Base-by-base conservation (phyloP, 2,113 vertebrate genomes). In the Ramphastos sulfuratus region DNA sequence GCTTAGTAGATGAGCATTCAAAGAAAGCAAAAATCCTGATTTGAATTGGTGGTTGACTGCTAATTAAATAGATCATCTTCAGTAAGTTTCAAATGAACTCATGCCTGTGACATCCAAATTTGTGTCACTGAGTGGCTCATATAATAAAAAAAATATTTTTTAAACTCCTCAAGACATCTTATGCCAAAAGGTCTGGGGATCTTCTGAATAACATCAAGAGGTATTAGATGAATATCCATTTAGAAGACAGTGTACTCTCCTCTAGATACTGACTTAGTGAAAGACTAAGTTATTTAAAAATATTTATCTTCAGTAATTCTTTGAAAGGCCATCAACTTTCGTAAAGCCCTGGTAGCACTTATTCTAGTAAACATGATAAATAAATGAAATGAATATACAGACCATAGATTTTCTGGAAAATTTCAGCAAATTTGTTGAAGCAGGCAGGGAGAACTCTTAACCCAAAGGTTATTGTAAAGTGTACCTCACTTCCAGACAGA, bases 231-330 rank as follows among this genome's bases (percentile, higher is more conserved):
- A 61, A 65, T 48, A 25, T 24, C 19, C 6, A 31, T 50, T 83
- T 81, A 73, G 28, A 65, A 87, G 39, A 25, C 25, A 80, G 28
- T 58, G 5, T 25, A 60, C 33, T 65, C 12, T 80, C 44, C 21
- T 76, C 18, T 60, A 52, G 20, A 33, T 46, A 74, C 14, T 66
- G 35, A 19, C 92, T 94, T 92, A 85, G 48, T 82, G 85, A 73
- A 82, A 90, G 39, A 63, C 60, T 90, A 63, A 81, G 92, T 75
- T 69, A 67, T 71, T 63, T 86, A 87, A 35, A 61, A 77, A 48
- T 91, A 60, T 89, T 92, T 64, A 90, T 75, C 76, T 87, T 23
- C 8, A 89, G 19, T 77, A 77, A 82, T 77, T 86, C 35, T 87
- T 55, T 63, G 69, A 91, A 72, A 82, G 54, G 5, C 12, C 67